Percentiles rank a stretch among this genome's conserved stretches.
phyloP scores from a whole-genome alignment of 2,797 vertebrate species.

The Muraenolepis orangiensis region DNA sequence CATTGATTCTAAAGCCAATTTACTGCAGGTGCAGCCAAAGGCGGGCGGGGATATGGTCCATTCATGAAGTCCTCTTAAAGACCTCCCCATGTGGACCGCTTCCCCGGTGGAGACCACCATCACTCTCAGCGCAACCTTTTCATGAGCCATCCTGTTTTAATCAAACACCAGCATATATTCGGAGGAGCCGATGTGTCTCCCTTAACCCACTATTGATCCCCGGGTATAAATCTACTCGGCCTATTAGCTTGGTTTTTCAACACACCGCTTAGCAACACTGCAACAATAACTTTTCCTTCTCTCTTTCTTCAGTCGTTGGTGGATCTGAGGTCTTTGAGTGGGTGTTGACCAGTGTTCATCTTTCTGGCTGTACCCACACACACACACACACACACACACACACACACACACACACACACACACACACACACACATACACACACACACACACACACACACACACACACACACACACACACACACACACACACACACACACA shows the following conservation, averaged over 20 bases:
- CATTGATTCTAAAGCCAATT: slow-evolving; percentile 46
- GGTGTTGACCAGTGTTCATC: slow-evolving; percentile 27
- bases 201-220: slow-evolving; percentile 11
- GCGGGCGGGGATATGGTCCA: slow-evolving; percentile 28
- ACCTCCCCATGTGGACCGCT: slow-evolving; percentile 23
- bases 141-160: slow-evolving; percentile 5
- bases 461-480: slow-evolving; percentile 1
- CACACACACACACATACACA: background rate
- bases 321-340: slow-evolving; percentile 5
- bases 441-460: background rate
- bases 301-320: background rate
- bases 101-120: slow-evolving; percentile 9
- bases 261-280: slow-evolving; percentile 30
- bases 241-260: slow-evolving; percentile 24
- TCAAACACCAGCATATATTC: slow-evolving; percentile 3
- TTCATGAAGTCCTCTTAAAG: slow-evolving; percentile 34
- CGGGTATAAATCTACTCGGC: slow-evolving; percentile 26
- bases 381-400: slow-evolving; percentile 24
- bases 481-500: background rate
- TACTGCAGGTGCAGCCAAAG: slow-evolving; percentile 37
- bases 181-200: slow-evolving; percentile 2
- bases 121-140: background rate
- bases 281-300: background rate
- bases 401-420: background rate
- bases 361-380: slow-evolving; percentile 30